Conservation (phyloP, 2,888 invertebrate species). For the Dascillus cervinus region DNA sequence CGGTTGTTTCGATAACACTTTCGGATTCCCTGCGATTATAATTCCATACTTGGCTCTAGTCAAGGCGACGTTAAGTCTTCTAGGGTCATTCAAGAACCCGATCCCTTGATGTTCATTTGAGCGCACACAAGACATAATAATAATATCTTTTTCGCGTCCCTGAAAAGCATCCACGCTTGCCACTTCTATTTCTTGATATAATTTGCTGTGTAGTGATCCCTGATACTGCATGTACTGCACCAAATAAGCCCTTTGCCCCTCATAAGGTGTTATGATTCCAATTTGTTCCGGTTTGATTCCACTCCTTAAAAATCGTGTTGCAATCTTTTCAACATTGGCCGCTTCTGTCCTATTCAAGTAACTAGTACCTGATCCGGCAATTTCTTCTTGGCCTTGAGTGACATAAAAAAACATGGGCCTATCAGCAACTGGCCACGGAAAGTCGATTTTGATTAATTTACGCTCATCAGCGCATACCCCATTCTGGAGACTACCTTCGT, state of each 20-base stretch:
- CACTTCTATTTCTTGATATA: constrained; percentile 98
- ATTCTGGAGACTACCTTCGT: constrained; percentile 97
- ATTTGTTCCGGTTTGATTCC: constrained; percentile 98
- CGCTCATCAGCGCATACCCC: constrained; percentile 97
- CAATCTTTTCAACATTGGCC: constrained; percentile 96
- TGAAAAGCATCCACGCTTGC: constrained; percentile 99
- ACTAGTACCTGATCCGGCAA: constrained; percentile 96
- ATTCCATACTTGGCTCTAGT: constrained; percentile 97
- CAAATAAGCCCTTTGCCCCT: constrained; percentile 94
- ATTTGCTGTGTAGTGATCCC: constrained; percentile 90
- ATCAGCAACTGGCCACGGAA: constrained; percentile 95
- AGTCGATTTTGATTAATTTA: constrained; percentile 81
- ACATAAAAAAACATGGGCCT: constrained; percentile 99
- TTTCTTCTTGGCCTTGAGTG: constrained; percentile 97
- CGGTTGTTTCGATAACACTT: constrained; percentile 95
- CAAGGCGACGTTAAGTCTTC: constrained; percentile 94
- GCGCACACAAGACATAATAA: constrained; percentile 97
- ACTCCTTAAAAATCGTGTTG: constrained; percentile 86
- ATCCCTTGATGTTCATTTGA: constrained; percentile 99
- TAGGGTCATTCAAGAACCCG: constrained; percentile 96
- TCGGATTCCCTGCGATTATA: constrained; percentile 98
- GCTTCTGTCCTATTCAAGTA: constrained; percentile 98
- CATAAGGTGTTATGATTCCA: constrained; percentile 98
- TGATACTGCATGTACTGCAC: constrained; percentile 99
- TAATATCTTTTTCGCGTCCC: constrained; percentile 97